These are phyloP conservation scores for Opisthocomus hoazin DNA, from an alignment of 2,113 vertebrate species.

Conservation along the genomic window DNA sequence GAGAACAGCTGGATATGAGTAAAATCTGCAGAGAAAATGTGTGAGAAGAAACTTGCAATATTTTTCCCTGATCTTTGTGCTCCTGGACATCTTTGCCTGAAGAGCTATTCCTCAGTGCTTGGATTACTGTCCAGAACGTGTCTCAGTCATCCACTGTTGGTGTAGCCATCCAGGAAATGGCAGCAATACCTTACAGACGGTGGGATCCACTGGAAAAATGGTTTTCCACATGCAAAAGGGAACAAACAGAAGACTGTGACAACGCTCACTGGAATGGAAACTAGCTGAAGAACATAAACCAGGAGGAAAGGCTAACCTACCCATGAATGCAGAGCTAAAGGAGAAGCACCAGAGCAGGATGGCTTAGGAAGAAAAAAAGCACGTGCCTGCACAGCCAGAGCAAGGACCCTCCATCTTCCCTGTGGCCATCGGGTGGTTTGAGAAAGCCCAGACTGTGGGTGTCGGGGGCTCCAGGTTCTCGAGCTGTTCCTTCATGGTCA, in stretches of 20 bases:
- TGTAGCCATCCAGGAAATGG: not conserved
- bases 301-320: not conserved
- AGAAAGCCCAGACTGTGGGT: not conserved
- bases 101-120: not conserved
- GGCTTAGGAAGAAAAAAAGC: not conserved
- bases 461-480: not conserved
- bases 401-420: not conserved
- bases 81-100: not conserved
- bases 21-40: not conserved
- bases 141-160: accelerated
- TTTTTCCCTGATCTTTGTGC: not conserved
- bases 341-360: not conserved
- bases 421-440: accelerated
- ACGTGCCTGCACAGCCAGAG: not conserved
- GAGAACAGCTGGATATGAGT: not conserved
- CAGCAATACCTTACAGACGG: not conserved
- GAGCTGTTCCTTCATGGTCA: not conserved
- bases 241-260: not conserved
- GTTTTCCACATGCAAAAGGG: not conserved
- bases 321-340: not conserved
- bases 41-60: not conserved
- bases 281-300: not conserved
- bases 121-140: not conserved
- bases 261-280: not conserved
- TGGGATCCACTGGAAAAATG: not conserved